These are phyloP conservation scores for Trichechus manatus DNA, from an alignment of 2,113 vertebrate species.

Conservation along the genomic window DNA sequence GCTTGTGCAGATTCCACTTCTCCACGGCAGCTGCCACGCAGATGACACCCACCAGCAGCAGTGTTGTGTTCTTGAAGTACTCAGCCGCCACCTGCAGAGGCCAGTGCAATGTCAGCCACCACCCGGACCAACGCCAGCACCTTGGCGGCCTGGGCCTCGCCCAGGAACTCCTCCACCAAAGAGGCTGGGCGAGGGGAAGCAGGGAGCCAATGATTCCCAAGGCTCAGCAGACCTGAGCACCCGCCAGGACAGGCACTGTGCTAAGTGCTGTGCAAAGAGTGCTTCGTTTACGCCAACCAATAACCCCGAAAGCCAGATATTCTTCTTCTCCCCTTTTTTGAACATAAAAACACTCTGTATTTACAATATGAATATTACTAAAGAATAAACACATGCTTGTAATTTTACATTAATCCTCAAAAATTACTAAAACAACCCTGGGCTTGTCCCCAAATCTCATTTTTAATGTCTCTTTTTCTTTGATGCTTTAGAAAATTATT, in stretches of 20 bases:
- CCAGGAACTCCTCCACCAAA: fast-evolving
- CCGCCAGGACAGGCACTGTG: neutral
- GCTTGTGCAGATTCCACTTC: constrained; percentile 98
- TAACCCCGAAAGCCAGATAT: neutral
- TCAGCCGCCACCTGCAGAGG: constrained; percentile 94
- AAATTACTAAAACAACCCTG: neutral
- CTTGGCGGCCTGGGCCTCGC: fast-evolving
- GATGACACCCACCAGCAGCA: constrained; percentile 98
- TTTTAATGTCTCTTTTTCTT: neutral
- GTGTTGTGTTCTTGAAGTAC: constrained; percentile 98
- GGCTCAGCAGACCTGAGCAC: neutral
- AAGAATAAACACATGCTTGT: neutral
- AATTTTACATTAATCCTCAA: constrained; percentile 7
- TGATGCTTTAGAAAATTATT: neutral
- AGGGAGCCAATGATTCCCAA: neutral
- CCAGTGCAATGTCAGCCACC: neutral
- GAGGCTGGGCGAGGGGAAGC: neutral
- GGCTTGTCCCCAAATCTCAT: neutral
- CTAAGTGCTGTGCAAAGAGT: neutral
- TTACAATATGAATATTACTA: neutral
- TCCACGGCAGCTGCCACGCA: constrained; percentile 98
- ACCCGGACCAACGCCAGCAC: neutral
- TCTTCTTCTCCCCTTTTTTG: neutral
- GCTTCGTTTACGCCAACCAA: neutral
- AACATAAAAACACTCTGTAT: neutral